phyloP scores from a whole-genome alignment of 64 coral and sea anemone genomes.

The Pocillopora verrucosa region DNA sequence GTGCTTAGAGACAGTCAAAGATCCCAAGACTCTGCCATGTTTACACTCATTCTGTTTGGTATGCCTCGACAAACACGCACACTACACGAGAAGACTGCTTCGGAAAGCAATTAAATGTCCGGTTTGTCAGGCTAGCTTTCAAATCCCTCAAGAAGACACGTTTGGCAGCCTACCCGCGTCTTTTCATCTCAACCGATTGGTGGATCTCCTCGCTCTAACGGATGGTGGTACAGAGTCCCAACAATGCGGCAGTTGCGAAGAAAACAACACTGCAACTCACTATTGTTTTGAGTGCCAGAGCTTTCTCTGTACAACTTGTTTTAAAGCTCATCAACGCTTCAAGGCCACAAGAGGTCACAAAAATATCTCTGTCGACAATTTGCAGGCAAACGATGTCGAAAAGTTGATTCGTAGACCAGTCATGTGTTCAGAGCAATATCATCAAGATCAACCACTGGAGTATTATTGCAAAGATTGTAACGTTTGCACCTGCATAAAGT shows the following conservation, averaged over 20 bases:
- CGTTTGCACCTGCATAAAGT: constrained; percentile 24
- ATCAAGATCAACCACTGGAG: constrained; percentile 2
- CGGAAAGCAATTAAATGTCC: background rate
- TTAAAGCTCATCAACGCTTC: constrained; percentile 12
- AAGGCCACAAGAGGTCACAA: constrained; percentile 2
- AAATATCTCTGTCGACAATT: constrained; percentile 14
- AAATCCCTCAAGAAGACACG: background rate
- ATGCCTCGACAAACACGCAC: background rate
- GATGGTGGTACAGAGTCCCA: constrained; percentile 1
- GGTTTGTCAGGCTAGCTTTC: background rate
- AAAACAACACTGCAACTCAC: background rate
- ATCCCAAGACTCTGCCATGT: background rate
- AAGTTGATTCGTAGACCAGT: constrained; percentile 15
- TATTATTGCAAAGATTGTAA: constrained; percentile 41
- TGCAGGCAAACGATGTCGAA: constrained; percentile 31
- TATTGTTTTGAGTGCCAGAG: constrained; percentile 11
- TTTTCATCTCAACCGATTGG: constrained; percentile 6
- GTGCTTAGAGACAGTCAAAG: background rate
- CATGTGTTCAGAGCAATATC: constrained; percentile 33
- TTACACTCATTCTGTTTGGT: background rate
- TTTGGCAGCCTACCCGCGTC: background rate
- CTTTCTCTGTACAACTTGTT: constrained; percentile 2
- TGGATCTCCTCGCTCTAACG: background rate
- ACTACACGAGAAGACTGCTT: background rate
- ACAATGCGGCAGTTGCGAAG: background rate